Percentiles rank a stretch among this genome's conserved stretches.
Evolutionary conservation across 2,888 invertebrate genomes (phyloP).

Genomic region (Drosophila hamatofila): DNA sequence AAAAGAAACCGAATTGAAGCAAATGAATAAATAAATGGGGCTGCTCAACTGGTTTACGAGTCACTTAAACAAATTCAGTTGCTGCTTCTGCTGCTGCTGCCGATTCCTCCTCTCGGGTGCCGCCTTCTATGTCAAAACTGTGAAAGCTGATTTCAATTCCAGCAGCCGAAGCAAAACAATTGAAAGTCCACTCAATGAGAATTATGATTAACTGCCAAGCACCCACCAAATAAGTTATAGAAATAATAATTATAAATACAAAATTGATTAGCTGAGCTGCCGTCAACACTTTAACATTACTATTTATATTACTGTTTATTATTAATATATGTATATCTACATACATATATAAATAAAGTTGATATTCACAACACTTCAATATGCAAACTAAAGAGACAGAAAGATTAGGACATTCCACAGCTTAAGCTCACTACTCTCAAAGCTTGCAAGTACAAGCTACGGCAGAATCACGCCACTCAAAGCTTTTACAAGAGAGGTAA

Average conservation of each 20-base stretch:
- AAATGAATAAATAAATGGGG: conserved; percentile 58
- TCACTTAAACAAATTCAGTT: conserved; percentile 28
- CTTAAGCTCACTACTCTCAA: too few relatives aligned
- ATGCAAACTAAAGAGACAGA: neutral
- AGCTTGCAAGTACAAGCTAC: neutral
- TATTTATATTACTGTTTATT: too few relatives aligned
- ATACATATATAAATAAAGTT: too few relatives aligned
- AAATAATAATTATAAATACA: conserved; percentile 1
- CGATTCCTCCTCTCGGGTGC: conserved; percentile 29
- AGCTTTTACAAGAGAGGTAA: neutral
- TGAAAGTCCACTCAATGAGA: conserved; percentile 55
- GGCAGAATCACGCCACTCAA: neutral
- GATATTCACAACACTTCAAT: too few relatives aligned
- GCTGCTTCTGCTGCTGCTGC: neutral
- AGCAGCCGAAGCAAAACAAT: conserved; percentile 64
- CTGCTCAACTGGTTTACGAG: conserved; percentile 42
- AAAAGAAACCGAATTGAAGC: conserved; percentile 55
- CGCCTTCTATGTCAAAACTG: conserved; percentile 80
- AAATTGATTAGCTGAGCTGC: neutral
- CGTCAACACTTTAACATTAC: too few relatives aligned
- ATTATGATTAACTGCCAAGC: conserved; percentile 55
- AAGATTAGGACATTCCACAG: neutral
- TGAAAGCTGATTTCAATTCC: conserved; percentile 69
- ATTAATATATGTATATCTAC: too few relatives aligned
- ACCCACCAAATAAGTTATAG: conserved; percentile 12